Percentiles rank a stretch among this genome's conserved stretches.
These are phyloP conservation scores for Leucosticte australis DNA, from an alignment of 2,113 vertebrate species.

Conservation along the genomic window DNA sequence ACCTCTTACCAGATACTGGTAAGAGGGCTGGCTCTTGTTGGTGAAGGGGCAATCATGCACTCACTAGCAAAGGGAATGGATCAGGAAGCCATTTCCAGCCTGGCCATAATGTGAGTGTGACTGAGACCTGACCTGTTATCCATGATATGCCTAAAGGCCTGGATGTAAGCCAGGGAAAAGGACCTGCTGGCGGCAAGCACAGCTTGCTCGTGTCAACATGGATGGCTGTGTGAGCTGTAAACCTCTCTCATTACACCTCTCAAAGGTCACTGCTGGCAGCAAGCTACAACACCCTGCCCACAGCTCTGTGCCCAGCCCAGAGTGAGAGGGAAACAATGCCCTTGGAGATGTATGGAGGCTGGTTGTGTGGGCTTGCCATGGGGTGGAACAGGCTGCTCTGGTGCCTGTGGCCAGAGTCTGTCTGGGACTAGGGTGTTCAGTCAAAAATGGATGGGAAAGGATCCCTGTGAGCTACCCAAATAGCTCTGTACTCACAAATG, in stretches of 20 bases:
- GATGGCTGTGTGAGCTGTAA: neutral
- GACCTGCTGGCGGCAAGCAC: neutral
- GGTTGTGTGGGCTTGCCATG: neutral
- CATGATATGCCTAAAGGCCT: neutral
- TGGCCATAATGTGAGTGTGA: neutral
- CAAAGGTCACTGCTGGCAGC: neutral
- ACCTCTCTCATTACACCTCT: neutral
- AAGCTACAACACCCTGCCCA: neutral
- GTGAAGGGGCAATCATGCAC: rapidly evolving
- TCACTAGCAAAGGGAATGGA: neutral
- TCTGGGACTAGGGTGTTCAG: neutral
- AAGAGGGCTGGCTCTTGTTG: neutral
- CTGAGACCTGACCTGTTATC: neutral
- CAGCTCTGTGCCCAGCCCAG: neutral
- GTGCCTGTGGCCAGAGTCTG: neutral
- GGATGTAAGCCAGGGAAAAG: neutral
- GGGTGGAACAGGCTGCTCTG: neutral
- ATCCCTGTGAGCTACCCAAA: neutral
- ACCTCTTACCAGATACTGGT: neutral
- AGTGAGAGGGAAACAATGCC: neutral
- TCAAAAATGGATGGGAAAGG: neutral
- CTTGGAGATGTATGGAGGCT: neutral
- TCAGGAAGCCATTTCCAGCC: neutral
- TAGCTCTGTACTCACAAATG: neutral
- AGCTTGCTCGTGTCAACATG: neutral